phyloP scores from a whole-genome alignment of 2,113 vertebrate species.

The Columba janthina region DNA sequence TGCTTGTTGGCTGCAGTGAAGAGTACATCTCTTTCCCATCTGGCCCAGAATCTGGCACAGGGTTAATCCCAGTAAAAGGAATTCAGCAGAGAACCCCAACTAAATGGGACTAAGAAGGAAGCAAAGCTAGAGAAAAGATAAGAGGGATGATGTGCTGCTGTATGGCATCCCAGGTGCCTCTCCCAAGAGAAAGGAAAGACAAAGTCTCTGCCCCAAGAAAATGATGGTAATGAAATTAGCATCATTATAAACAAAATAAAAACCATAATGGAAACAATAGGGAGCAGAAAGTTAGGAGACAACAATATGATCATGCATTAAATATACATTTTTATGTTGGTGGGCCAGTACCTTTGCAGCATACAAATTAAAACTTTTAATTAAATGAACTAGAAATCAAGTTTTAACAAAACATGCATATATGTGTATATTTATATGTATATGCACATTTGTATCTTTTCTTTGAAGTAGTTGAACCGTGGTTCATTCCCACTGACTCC shows the following conservation, averaged over 20 bases:
- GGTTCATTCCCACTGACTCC: neutral
- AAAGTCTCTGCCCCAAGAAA: neutral
- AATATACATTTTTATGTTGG: neutral
- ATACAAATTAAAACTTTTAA: neutral
- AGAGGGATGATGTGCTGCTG: neutral
- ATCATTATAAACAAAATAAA: neutral
- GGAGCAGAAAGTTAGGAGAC: neutral
- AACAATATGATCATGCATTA: neutral
- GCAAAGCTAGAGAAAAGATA: constrained; percentile 8
- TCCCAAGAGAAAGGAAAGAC: neutral
- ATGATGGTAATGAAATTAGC: neutral
- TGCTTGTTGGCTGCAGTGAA: constrained; percentile 43
- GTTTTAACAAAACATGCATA: neutral
- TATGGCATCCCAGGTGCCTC: neutral
- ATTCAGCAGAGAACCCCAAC: constrained; percentile 32
- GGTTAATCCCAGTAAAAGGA: constrained; percentile 11
- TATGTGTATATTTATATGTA: neutral
- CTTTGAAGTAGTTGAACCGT: neutral
- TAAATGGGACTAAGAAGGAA: constrained; percentile 17
- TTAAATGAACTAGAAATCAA: neutral
- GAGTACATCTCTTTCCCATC: constrained; percentile 59
- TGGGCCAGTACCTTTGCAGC: neutral
- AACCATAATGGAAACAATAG: neutral
- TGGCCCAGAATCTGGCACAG: constrained; percentile 28
- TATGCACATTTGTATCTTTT: neutral